Percentiles rank a stretch among this genome's conserved stretches.
phyloP scores from a whole-genome alignment of 2,113 vertebrate genomes.

The Podocnemis expansa region DNA sequence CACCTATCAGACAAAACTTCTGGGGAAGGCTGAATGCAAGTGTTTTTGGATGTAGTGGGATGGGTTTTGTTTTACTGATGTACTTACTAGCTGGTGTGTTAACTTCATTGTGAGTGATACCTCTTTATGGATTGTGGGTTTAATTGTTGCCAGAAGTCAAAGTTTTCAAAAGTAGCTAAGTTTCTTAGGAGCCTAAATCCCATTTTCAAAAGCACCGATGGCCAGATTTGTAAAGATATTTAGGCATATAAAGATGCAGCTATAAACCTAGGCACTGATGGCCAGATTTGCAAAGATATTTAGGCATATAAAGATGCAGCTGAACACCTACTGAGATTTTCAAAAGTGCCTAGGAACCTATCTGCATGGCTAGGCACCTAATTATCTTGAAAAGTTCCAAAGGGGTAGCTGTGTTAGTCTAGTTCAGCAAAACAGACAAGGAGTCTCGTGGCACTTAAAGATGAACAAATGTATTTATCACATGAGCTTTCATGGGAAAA shows the following conservation, averaged over 20 bases:
- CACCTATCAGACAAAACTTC: constrained; percentile 21
- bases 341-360: background rate
- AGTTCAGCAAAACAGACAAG: too few relatives aligned
- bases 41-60: constrained; percentile 20
- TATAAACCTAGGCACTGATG: background rate
- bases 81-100: constrained; percentile 64
- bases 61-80: constrained; percentile 51
- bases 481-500: too few relatives aligned
- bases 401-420: too few relatives aligned
- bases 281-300: background rate
- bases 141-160: constrained; percentile 25
- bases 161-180: background rate
- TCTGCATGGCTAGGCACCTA: background rate
- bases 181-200: background rate
- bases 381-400: too few relatives aligned
- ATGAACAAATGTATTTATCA: too few relatives aligned
- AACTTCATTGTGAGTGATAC: constrained; percentile 65
- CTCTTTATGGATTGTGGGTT: background rate
- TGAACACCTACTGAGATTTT: background rate
- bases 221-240: background rate
- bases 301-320: background rate
- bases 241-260: background rate
- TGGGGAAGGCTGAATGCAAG: background rate
- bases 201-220: background rate
- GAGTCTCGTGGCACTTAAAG: too few relatives aligned